Base-by-base conservation (phyloP, 2,797 vertebrate genomes). In the Mormyrops attenuatus region DNA sequence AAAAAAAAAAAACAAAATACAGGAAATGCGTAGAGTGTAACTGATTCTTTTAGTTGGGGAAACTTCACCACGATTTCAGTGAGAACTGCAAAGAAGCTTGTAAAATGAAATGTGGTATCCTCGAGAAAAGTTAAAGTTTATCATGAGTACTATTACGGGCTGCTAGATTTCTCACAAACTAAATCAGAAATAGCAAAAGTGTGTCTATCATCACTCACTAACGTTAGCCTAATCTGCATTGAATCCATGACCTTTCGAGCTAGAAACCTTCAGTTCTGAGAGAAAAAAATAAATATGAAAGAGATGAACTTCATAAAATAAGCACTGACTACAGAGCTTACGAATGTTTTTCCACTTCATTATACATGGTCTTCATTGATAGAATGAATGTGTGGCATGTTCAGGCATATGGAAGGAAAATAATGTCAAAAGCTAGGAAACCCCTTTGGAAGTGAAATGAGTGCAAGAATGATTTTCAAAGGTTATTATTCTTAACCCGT, bases 401-500 rank as follows among this genome's bases (percentile, higher is more conserved):
- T 60, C 17, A 60, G 6, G 20, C 57, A 7, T 22, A 60, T 22
- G 57, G 57, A 60, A 20, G 55, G 69, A 82, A 47, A 82, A 82
- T 82, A 41, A 88, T 87, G 88, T 89, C 90, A 90, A 90, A 92
- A 92, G 89, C 90, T 91, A 90, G 90, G 90, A 91, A 93, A 93
- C 90, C 91, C 92, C 88, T 91, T 88, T 89, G 91, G 91, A 93
- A 93, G 89, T 91, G 89, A 86, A 90, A 91, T 91, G 90, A 91
- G 89, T 89, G 90, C 89, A 92, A 90, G 90, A 92, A 86, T 91
- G 60, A 88, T 92, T 93, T 92, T 92, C 89, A 91, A 91, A 90
- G 88, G 86, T 90, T 91, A 91, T 93, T 92, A 93, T 92, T 93
- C 90, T 92, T 93, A 92, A 91, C 92, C 92, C 91, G 91, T 91